Conservation (phyloP, 1,140 invertebrate species). For the Lutraria rhynchaena region DNA sequence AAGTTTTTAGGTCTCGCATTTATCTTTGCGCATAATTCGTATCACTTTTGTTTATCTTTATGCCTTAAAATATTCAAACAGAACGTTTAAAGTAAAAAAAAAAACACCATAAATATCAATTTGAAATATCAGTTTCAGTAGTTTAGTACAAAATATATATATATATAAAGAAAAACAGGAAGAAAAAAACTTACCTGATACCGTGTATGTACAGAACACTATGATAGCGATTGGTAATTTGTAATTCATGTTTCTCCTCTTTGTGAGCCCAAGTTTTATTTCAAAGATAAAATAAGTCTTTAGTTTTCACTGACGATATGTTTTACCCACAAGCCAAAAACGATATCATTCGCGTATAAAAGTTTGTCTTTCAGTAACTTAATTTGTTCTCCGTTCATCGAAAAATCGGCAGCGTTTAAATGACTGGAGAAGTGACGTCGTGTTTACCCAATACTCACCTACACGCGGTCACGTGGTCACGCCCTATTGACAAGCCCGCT, state of each 20-base stretch:
- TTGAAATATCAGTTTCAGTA: background rate
- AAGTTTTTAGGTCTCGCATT: no score
- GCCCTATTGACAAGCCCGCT: conserved; percentile 10
- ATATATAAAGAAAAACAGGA: conserved; percentile 3
- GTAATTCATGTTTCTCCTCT: conserved; percentile 34
- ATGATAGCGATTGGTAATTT: conserved; percentile 21
- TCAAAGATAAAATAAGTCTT: background rate
- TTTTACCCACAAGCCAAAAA: background rate
- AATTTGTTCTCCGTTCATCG: conserved; percentile 10
- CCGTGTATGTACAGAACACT: conserved; percentile 45
- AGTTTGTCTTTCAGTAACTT: background rate
- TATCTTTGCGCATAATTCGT: no score
- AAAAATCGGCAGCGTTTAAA: conserved; percentile 36
- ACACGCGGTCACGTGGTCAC: conserved; percentile 27
- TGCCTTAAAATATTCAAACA: no score
- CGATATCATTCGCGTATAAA: background rate
- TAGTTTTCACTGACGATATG: background rate
- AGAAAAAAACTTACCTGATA: conserved; percentile 31
- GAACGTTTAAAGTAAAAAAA: no score
- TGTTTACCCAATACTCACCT: background rate
- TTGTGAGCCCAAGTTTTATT: background rate
- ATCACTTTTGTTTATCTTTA: no score
- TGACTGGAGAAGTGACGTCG: conserved; percentile 25
- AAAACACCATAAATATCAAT: no score
- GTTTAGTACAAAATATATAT: background rate